phyloP scores from a whole-genome alignment of 2,888 invertebrate species.

The Nezara viridula region DNA sequence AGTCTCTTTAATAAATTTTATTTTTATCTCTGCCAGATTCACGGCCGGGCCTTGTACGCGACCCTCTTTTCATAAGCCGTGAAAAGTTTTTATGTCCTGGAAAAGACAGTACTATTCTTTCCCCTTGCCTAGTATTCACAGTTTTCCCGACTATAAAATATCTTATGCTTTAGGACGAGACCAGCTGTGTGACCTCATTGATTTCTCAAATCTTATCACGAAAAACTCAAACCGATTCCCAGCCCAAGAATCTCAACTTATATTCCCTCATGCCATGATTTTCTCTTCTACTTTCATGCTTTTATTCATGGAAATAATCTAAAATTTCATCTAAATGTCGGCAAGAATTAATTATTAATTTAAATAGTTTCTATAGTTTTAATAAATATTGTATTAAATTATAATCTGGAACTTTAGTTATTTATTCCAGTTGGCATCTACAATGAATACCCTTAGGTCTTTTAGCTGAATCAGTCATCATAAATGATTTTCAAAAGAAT shows the following conservation, averaged over 20 bases:
- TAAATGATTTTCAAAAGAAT: too few relatives aligned
- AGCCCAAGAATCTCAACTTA: neutral
- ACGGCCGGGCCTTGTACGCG: neutral
- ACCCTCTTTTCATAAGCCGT: slow-evolving; percentile 42
- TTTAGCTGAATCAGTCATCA: too few relatives aligned
- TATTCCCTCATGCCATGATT: neutral
- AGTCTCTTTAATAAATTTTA: slow-evolving; percentile 46
- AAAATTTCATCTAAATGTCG: too few relatives aligned
- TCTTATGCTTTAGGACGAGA: neutral
- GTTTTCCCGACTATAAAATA: slow-evolving; percentile 28
- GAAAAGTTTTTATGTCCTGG: slow-evolving; percentile 33
- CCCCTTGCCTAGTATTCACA: slow-evolving; percentile 18
- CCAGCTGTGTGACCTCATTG: slow-evolving; percentile 31
- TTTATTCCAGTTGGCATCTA: too few relatives aligned
- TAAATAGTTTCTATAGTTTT: too few relatives aligned
- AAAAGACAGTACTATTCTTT: slow-evolving; percentile 4
- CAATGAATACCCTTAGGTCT: too few relatives aligned
- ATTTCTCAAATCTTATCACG: slow-evolving; percentile 3
- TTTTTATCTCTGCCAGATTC: slow-evolving; percentile 24
- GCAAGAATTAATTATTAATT: too few relatives aligned
- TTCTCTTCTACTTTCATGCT: neutral
- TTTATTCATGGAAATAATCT: too few relatives aligned
- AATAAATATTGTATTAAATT: too few relatives aligned
- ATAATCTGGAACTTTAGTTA: too few relatives aligned
- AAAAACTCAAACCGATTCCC: neutral